phyloP scores from a whole-genome alignment of 2,888 invertebrate species.

The Dolichopus griseipennis region DNA sequence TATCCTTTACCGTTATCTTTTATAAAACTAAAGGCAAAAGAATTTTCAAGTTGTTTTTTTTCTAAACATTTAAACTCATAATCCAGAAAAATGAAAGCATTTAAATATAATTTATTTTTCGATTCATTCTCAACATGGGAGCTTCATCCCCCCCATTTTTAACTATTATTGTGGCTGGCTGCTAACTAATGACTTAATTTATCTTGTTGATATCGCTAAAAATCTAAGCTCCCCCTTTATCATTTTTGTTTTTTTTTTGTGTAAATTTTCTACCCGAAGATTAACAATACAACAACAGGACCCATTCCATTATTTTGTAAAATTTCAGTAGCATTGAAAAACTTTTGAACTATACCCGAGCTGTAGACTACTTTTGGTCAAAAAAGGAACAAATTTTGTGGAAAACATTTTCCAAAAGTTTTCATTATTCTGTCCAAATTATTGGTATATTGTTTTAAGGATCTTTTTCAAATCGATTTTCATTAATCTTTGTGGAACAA shows the following conservation, averaged over 20 bases:
- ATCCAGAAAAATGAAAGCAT: neutral
- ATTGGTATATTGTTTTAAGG: neutral
- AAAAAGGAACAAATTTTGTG: too few species aligned
- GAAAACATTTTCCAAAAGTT: too few species aligned
- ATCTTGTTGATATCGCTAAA: neutral
- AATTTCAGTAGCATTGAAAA: too few species aligned
- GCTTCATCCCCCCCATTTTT: too few species aligned
- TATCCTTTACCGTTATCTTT: neutral
- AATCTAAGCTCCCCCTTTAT: too few species aligned
- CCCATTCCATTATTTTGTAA: too few species aligned
- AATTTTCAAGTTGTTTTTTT: neutral
- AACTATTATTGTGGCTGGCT: neutral
- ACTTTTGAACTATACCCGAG: too few species aligned
- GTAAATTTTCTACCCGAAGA: too few species aligned
- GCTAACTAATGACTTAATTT: constrained; percentile 1
- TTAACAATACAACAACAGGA: too few species aligned
- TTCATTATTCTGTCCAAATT: too few species aligned
- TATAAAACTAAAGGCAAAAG: neutral
- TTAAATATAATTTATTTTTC: neutral
- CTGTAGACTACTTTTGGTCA: too few species aligned
- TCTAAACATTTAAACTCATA: neutral
- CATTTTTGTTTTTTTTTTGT: too few species aligned
- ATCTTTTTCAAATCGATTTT: neutral
- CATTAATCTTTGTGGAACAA: neutral
- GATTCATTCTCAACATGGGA: neutral